Evolutionary conservation across 1,140 invertebrate species (phyloP).

Genomic region (Asbolus verrucosus): DNA sequence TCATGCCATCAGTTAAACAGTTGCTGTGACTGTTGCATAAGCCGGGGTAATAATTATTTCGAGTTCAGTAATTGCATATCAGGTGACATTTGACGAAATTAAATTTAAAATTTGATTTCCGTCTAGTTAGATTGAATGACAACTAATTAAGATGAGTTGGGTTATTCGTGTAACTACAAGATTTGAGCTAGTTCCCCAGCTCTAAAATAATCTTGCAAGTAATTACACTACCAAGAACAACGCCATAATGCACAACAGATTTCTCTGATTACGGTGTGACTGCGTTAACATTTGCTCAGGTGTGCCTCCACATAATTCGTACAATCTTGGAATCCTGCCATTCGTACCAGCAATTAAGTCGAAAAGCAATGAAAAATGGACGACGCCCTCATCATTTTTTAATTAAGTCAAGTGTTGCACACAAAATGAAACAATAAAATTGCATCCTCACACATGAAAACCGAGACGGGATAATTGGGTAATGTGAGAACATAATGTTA

Average conservation of each 20-base stretch:
- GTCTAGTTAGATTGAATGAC: neutral
- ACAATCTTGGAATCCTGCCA: slow-evolving; percentile 22
- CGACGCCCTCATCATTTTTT: slow-evolving; percentile 37
- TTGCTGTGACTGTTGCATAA: no score
- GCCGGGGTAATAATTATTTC: no score
- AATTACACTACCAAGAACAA: slow-evolving; percentile 35
- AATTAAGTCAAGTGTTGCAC: slow-evolving; percentile 12
- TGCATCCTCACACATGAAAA: slow-evolving; percentile 14
- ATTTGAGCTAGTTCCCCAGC: slow-evolving; percentile 19
- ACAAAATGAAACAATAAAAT: slow-evolving; percentile 40
- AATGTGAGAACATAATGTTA: slow-evolving; percentile 33
- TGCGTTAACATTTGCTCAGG: slow-evolving; percentile 35
- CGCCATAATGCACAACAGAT: slow-evolving; percentile 33
- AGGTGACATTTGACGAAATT: neutral
- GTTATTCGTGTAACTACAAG: neutral
- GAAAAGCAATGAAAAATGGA: slow-evolving; percentile 4
- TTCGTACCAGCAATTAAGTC: neutral
- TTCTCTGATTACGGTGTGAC: slow-evolving; percentile 32
- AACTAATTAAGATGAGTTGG: slow-evolving; percentile 18
- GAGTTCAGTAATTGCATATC: neutral
- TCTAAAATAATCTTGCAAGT: slow-evolving; percentile 30
- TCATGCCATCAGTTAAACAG: no score
- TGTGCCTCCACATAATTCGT: slow-evolving; percentile 25
- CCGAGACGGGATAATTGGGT: slow-evolving; percentile 29
- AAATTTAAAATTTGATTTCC: neutral